Evolutionary conservation across 2,797 vertebrate genomes (phyloP), one percentile per base, ranked within the genome.

Genomic region (Emydoidea blandingii): DNA sequence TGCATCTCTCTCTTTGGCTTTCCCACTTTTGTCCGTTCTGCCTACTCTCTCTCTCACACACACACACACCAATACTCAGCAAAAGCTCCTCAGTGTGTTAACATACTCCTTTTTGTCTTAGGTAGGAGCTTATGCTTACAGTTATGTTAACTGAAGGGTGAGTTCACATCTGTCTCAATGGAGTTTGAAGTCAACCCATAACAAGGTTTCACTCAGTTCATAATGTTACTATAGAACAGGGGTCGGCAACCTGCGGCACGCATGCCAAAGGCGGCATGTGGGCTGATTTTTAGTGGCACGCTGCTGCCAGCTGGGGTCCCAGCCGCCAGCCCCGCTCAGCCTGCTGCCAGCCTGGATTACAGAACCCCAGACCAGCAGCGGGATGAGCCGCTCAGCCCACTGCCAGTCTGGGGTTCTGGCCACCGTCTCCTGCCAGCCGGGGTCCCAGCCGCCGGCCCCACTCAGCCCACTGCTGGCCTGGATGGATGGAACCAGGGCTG

Each of bases 241-340:
- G 50, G 50, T 50, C 50, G 15, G 50, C 50, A 50, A 50, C 50
- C 50, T 50, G 50, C 14, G 15, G 50, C 50, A 50, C 50, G 5
- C 5, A 1, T 16, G 50, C 15, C 15, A 50, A 50, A 50, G 50
- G 50, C 5, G 5, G 50, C 50, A 50, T 5, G 2, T 15, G 2
- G 50, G 50, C 50, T 50, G 50, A 50, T 50, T 50, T 50, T 50
- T 50, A 50, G 50, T 50, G 15, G 50, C 50, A 50, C 1, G 14
- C 50, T 50, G 50, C 50, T 50, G 50, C 15, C 50, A 50, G 50
- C 50, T 16, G 50, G 50, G 50, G 50, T 50, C 14, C 50, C 4
- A 14, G 50, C 50, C 5, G 1, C 50, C 2, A 2, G 50, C 49
- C 49, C 12, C 49, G 14, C 49, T 50, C 49, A 50, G 4, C 15